Conservation (phyloP, 2,797 vertebrate species). For the Sebastes wilsoni region DNA sequence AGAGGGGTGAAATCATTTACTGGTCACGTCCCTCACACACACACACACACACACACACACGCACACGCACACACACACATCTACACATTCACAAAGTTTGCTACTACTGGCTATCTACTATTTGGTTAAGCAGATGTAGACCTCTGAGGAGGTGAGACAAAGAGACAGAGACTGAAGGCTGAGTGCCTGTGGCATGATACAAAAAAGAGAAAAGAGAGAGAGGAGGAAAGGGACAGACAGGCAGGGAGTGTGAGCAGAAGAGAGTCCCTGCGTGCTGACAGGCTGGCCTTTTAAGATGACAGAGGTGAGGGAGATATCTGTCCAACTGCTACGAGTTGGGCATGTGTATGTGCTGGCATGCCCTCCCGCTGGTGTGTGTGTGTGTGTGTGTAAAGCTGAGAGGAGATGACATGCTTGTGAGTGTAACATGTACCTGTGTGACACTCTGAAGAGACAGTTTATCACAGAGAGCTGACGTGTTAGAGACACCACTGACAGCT, state of each 20-base stretch:
- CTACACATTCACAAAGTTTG: conserved; percentile 16
- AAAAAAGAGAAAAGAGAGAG: not conserved
- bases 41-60: not conserved
- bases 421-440: conserved; percentile 40
- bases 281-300: conserved; percentile 42
- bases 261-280: conserved; percentile 25
- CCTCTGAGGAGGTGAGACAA: conserved; percentile 14
- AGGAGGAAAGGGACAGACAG: not conserved
- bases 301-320: conserved; percentile 49
- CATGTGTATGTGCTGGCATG: not conserved
- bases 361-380: not conserved
- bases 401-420: conserved; percentile 29
- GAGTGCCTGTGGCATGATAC: not conserved
- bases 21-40: not conserved
- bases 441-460: conserved; percentile 52
- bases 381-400: conserved; percentile 26
- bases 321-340: conserved; percentile 10
- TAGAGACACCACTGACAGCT: conserved; percentile 34
- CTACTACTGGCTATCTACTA: not conserved
- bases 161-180: not conserved
- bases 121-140: conserved; percentile 21
- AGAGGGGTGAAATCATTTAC: conserved; percentile 46
- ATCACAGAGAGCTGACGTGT: conserved; percentile 51
- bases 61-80: not conserved
- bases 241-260: conserved; percentile 16